A percentile compares a stretch with the other conserved stretches of the same genome.
Conservation (phyloP, 2,888 invertebrate species). For the Eupeodes latifasciatus region DNA sequence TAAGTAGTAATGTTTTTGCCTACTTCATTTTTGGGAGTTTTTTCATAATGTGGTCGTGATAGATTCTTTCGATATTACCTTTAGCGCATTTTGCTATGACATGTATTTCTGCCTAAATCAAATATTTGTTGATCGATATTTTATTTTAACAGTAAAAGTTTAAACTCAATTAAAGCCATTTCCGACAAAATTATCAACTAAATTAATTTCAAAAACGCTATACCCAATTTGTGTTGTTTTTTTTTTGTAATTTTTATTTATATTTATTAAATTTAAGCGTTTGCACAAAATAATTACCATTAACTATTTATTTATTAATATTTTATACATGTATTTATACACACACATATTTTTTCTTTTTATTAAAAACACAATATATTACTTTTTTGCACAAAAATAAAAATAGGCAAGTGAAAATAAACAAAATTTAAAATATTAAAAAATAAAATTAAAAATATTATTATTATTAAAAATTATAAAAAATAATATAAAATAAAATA, state of each 20-base stretch:
- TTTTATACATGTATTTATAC: conserved; percentile 44
- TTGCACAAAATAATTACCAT: conserved; percentile 72
- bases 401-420: conserved; percentile 51
- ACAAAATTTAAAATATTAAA: conserved; percentile 8
- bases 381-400: conserved; percentile 36
- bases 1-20: too few species aligned
- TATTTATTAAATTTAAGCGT: conserved; percentile 67
- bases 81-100: too few species aligned
- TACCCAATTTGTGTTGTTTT: not conserved
- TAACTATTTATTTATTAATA: conserved; percentile 68
- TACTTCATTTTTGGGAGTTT: too few species aligned
- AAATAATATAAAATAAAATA: conserved; percentile 16
- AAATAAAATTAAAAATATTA: not conserved
- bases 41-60: too few species aligned
- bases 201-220: too few species aligned
- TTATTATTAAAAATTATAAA: not conserved
- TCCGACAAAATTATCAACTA: too few species aligned
- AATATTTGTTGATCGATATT: too few species aligned
- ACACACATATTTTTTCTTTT: conserved; percentile 23
- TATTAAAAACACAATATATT: conserved; percentile 35
- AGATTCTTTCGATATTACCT: too few species aligned
- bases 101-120: too few species aligned
- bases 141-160: too few species aligned
- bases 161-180: too few species aligned
- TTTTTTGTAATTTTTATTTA: conserved; percentile 38